A percentile compares a stretch with the other conserved stretches of the same genome.
Conservation (phyloP, 2,888 invertebrate species). For the Zelleria hepariella region DNA sequence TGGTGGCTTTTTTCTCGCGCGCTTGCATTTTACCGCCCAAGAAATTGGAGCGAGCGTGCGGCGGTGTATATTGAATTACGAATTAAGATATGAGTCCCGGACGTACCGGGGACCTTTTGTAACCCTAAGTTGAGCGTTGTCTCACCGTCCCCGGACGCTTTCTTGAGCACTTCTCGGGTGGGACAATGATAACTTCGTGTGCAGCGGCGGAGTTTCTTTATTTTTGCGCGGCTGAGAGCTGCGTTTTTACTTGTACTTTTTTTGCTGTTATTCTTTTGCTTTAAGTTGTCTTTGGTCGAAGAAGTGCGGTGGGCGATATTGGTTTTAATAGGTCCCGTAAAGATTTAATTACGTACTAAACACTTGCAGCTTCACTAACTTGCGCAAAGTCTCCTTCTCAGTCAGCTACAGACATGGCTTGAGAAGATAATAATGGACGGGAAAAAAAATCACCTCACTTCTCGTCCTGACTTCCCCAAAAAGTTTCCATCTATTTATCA, state of each 20-base stretch:
- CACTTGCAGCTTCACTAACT: too few species aligned
- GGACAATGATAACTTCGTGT: neutral
- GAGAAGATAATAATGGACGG: too few species aligned
- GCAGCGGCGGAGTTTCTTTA: neutral
- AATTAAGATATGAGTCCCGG: slow-evolving; percentile 44
- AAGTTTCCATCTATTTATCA: too few species aligned
- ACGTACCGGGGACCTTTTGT: slow-evolving; percentile 4
- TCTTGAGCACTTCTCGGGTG: neutral
- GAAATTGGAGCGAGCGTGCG: slow-evolving; percentile 31
- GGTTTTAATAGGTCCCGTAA: too few species aligned
- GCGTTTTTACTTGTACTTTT: neutral
- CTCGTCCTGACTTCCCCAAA: too few species aligned
- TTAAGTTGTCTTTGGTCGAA: neutral
- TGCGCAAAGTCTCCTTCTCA: too few species aligned
- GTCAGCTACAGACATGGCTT: too few species aligned
- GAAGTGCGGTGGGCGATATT: too few species aligned
- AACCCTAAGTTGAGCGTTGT: neutral
- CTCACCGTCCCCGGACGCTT: neutral
- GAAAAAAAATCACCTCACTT: too few species aligned
- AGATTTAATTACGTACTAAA: too few species aligned
- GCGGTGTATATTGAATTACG: slow-evolving; percentile 54
- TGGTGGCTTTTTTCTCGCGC: slow-evolving; percentile 54
- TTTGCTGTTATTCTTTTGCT: neutral
- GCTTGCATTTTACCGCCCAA: slow-evolving; percentile 49
- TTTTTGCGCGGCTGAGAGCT: neutral